A percentile compares a stretch with the other conserved stretches of the same genome.
These are phyloP conservation scores for Hydrochoerus hydrochaeris DNA, from an alignment of 2,113 vertebrate genomes.

Conservation along the genomic window DNA sequence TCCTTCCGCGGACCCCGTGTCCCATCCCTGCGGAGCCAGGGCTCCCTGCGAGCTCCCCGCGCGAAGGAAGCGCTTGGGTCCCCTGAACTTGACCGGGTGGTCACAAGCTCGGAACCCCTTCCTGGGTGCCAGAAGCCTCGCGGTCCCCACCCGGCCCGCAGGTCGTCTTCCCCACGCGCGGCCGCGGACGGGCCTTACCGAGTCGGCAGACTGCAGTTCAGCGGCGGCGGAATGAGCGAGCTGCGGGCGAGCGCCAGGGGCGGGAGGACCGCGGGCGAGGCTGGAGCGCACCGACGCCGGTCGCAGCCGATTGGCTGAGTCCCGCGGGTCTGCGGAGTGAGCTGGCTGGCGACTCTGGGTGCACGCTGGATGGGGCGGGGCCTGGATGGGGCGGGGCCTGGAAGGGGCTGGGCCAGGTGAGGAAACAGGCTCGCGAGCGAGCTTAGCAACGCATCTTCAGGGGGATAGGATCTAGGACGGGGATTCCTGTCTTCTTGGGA, in stretches of 20 bases:
- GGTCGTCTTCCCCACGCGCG: neutral
- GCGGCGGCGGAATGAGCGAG: neutral
- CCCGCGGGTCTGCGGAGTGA: neutral
- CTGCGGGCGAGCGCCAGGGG: neutral
- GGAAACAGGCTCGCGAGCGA: neutral
- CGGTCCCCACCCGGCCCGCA: neutral
- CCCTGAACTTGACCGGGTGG: neutral
- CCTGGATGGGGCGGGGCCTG: neutral
- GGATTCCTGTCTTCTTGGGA: neutral
- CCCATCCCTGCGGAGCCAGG: neutral
- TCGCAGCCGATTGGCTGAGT: slow-evolving; percentile 24
- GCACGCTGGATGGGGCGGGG: neutral
- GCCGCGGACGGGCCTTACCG: slow-evolving; percentile 61
- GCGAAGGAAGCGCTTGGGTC: neutral
- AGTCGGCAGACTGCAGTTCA: neutral
- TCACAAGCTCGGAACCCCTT: neutral
- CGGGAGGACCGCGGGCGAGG: slow-evolving; percentile 21
- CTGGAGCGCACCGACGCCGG: slow-evolving; percentile 43
- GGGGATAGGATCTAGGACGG: neutral
- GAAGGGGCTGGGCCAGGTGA: neutral
- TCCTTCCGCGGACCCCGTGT: slow-evolving; percentile 26
- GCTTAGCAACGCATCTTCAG: rapidly evolving
- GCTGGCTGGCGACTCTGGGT: rapidly evolving
- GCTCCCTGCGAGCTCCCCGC: neutral
- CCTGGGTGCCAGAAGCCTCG: neutral